Conservation (phyloP, 2,113 vertebrate species). For the Neotoma lepida region DNA sequence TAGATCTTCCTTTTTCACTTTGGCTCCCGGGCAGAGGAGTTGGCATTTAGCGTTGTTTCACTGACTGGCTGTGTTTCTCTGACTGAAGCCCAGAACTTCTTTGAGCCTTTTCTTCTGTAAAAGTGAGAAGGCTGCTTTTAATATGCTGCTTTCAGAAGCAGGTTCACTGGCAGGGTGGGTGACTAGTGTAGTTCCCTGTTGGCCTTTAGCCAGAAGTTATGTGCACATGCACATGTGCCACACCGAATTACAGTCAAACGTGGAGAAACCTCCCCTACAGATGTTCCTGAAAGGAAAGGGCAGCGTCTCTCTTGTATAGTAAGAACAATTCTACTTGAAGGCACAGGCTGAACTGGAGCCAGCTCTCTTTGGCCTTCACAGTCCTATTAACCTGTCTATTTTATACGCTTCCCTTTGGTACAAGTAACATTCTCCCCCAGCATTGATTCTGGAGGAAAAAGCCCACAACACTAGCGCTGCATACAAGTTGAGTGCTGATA, state of each 20-base stretch:
- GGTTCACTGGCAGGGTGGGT: constrained; percentile 60
- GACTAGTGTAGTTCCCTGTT: constrained; percentile 52
- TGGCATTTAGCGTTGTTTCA: not conserved
- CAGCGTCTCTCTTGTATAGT: constrained; percentile 38
- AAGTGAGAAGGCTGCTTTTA: constrained; percentile 12
- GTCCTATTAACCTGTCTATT: constrained; percentile 58
- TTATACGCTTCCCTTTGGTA: constrained; percentile 55
- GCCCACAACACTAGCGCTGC: not conserved
- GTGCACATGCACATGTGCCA: constrained; percentile 58
- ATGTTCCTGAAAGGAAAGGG: constrained; percentile 67
- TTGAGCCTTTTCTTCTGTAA: constrained; percentile 6
- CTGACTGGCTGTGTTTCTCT: not conserved
- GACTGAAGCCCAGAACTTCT: not conserved
- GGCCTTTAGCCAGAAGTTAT: constrained; percentile 64
- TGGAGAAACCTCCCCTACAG: constrained; percentile 62
- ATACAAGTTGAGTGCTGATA: constrained; percentile 70
- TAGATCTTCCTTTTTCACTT: not conserved
- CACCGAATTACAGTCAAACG: constrained; percentile 61
- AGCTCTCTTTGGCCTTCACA: constrained; percentile 54
- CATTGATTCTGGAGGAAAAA: constrained; percentile 45
- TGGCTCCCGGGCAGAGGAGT: not conserved
- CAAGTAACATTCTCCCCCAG: constrained; percentile 31
- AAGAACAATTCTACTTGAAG: constrained; percentile 54
- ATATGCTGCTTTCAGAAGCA: constrained; percentile 37
- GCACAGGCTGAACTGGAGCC: constrained; percentile 27